Evolutionary conservation across 2,113 vertebrate genomes (phyloP), one percentile per base, ranked within the genome.

Genomic region (Corythornis vintsioides): DNA sequence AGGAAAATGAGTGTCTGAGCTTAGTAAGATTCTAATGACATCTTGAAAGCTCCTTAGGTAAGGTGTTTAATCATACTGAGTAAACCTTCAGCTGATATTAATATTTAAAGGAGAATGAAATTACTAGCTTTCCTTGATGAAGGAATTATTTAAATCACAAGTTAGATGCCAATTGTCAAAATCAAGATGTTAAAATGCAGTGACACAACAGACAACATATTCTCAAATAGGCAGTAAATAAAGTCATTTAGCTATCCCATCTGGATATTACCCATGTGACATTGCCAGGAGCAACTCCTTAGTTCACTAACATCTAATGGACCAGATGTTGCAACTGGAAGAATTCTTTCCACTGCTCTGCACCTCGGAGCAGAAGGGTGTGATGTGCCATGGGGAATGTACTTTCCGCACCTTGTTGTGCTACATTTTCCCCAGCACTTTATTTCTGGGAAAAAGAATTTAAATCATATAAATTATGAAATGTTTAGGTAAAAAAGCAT

Each of bases 261-360:
- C 79, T 91, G 91, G 20, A 19, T 71, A 21, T 69, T 56, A 57
- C 61, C 31, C 85, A 63, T 43, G 43, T 73, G 89, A 90, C 18
- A 21, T 10, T 83, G 22, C 85, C 69, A 81, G 89, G 70, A 81
- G 67, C 72, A 88, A 24, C 70, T 92, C 52, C 78, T 71, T 59
- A 7, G 25, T 85, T 82, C 13, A 11, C 31, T n/a, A 26, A 66
- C 89, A 90, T 94, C 73, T 94, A 91, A 79, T 13, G 61, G 85
- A 63, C 50, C 91, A 95, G 93, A 81, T 96, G 94, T 93, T 92
- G 72, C 69, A 90, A 22, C 42, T 55, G 65, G 69, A 90, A 42
- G 45, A 85, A 90, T 94, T 91, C 70, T 73, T 96, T 95, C 88
- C 73, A 64, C 72, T 1, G 45, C 50, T 92, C 45, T 94, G 94